These are phyloP conservation scores for Sula dactylatra DNA, from an alignment of 2,113 vertebrate species.

Conservation along the genomic window DNA sequence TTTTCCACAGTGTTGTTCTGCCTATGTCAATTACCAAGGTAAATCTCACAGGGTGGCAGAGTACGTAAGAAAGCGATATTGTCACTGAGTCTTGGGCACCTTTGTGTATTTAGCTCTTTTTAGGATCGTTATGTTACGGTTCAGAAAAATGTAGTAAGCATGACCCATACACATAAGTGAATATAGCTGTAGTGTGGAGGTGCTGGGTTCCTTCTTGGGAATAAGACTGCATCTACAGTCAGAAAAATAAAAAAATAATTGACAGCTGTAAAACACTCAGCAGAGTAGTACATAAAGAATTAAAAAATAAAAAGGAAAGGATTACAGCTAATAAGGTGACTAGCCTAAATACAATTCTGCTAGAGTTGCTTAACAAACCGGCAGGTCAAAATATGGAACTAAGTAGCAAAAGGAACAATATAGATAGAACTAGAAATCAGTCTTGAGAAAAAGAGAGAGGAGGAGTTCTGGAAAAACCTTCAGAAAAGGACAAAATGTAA, in stretches of 20 bases:
- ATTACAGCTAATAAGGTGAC: constrained; percentile 10
- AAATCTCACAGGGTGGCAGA: not conserved
- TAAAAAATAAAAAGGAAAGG: constrained; percentile 1
- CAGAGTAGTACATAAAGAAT: not conserved
- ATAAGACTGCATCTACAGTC: not conserved
- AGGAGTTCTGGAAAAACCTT: not conserved
- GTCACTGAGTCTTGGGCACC: not conserved
- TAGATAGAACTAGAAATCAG: constrained; percentile 23
- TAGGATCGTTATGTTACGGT: not conserved
- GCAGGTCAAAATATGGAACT: constrained; percentile 9
- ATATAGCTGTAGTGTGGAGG: not conserved
- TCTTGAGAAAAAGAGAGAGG: not conserved
- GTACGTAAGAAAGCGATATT: not conserved
- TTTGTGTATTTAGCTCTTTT: not conserved
- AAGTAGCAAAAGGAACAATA: not conserved
- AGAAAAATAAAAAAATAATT: constrained; percentile 40
- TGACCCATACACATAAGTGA: not conserved
- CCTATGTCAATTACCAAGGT: not conserved
- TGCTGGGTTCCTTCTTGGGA: not conserved
- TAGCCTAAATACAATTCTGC: not conserved
- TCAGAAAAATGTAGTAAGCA: not conserved
- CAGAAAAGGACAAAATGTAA: constrained; percentile 21
- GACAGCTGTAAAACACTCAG: not conserved
- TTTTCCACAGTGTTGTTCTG: not conserved
- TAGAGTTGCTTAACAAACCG: constrained; percentile 38